These are phyloP conservation scores for Schizopygopsis malacanthus DNA, from an alignment of 2,797 vertebrate species.

Conservation along the genomic window DNA sequence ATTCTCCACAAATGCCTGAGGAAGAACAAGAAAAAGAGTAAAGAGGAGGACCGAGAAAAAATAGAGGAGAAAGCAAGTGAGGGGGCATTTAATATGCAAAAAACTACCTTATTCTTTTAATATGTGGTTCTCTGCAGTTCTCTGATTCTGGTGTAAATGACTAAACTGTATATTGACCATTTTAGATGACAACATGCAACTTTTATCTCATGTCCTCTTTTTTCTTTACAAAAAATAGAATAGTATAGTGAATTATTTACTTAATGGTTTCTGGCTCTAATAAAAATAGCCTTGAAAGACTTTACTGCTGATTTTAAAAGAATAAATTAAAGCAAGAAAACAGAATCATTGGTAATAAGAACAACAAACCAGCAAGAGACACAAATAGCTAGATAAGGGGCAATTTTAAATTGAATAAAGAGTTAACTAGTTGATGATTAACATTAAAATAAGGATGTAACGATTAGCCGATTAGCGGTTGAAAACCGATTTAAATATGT, in stretches of 20 bases:
- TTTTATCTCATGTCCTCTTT: background rate
- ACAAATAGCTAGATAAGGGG: background rate
- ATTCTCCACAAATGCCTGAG: slow-evolving; percentile 98
- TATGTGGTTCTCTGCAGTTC: background rate
- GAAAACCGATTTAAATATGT: no score
- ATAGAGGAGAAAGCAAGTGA: background rate
- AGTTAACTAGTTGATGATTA: background rate
- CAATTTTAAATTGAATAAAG: background rate
- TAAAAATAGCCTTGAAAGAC: background rate
- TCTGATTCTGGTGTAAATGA: background rate
- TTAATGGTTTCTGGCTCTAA: background rate
- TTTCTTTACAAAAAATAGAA: background rate
- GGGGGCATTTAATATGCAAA: background rate
- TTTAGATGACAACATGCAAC: background rate
- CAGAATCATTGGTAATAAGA: background rate
- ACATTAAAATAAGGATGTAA: background rate
- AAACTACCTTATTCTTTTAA: background rate
- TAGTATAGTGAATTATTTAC: background rate
- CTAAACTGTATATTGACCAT: background rate
- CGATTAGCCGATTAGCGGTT: no score
- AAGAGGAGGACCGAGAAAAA: background rate
- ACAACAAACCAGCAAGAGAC: background rate
- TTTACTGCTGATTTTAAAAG: background rate
- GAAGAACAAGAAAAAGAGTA: slow-evolving; percentile 6
- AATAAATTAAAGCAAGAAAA: background rate